A percentile compares a stretch with the other conserved stretches of the same genome.
These are phyloP conservation scores for Apotomis capreana DNA, from an alignment of 2,888 invertebrate genomes.

Conservation along the genomic window DNA sequence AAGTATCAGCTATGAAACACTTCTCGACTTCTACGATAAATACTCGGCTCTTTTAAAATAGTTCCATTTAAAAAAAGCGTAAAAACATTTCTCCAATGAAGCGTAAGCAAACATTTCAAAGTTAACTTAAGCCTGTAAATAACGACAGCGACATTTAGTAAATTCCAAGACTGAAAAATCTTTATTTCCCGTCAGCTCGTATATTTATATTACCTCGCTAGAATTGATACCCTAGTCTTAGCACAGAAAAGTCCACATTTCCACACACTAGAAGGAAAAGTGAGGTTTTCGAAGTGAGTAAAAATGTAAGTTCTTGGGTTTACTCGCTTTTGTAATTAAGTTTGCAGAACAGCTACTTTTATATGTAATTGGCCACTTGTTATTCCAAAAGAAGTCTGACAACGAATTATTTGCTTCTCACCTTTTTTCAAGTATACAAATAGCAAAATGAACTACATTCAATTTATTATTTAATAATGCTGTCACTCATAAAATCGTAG, in stretches of 20 bases:
- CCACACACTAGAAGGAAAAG: background rate
- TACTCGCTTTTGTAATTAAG: constrained; percentile 1
- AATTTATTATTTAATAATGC: too few relatives aligned
- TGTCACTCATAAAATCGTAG: too few relatives aligned
- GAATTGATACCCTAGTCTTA: background rate
- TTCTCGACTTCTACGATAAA: background rate
- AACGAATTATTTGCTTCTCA: background rate
- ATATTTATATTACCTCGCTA: background rate
- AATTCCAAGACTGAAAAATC: background rate
- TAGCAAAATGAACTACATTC: too few relatives aligned
- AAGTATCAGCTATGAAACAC: background rate
- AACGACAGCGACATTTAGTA: background rate
- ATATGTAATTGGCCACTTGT: constrained; percentile 1
- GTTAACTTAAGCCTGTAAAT: background rate
- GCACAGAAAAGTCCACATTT: background rate
- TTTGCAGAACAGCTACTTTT: constrained; percentile 2
- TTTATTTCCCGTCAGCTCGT: background rate
- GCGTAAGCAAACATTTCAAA: background rate
- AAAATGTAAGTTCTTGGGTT: background rate
- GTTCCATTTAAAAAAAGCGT: background rate
- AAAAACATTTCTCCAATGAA: constrained; percentile 4
- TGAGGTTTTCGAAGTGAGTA: background rate
- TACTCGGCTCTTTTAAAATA: background rate
- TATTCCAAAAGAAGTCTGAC: constrained; percentile 10
- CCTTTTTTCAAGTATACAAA: background rate